Evolutionary conservation across 2,888 invertebrate genomes (phyloP).

Genomic region (Eristalis tenax): DNA sequence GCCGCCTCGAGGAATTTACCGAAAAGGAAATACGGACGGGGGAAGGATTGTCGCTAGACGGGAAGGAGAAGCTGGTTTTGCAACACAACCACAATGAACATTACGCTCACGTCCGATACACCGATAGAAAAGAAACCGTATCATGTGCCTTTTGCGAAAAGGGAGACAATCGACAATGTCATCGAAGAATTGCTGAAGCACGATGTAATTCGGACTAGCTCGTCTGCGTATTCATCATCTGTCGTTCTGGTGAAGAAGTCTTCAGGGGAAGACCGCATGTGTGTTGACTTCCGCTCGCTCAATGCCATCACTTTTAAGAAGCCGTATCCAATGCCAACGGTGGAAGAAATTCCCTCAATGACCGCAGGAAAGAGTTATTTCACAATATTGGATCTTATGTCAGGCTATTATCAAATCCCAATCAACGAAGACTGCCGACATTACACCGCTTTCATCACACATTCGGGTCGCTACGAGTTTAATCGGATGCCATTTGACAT

Average conservation of each 20-base stretch:
- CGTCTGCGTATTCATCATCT: no score
- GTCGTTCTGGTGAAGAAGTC: no score
- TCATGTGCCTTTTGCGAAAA: no score
- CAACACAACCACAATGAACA: no score
- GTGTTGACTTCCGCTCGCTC: not conserved
- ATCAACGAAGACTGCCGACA: constrained; percentile 1
- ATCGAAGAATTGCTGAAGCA: not conserved
- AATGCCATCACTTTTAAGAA: constrained; percentile 15
- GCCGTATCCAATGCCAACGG: constrained; percentile 3
- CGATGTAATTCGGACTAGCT: no score
- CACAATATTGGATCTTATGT: not conserved
- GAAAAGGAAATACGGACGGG: no score
- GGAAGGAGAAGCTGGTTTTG: no score
- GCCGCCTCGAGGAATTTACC: no score
- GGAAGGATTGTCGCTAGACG: no score
- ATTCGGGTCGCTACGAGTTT: not conserved
- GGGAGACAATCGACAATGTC: no score
- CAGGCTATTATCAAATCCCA: not conserved
- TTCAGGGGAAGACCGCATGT: not conserved
- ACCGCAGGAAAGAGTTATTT: not conserved
- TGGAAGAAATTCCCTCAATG: not conserved
- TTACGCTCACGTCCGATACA: no score
- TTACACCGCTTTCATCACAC: not conserved
- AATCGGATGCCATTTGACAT: constrained; percentile 19
- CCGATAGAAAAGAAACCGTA: no score